A percentile compares a stretch with the other conserved stretches of the same genome.
Evolutionary conservation across 2,113 vertebrate species (phyloP).

Genomic region (Pogona vitticeps): DNA sequence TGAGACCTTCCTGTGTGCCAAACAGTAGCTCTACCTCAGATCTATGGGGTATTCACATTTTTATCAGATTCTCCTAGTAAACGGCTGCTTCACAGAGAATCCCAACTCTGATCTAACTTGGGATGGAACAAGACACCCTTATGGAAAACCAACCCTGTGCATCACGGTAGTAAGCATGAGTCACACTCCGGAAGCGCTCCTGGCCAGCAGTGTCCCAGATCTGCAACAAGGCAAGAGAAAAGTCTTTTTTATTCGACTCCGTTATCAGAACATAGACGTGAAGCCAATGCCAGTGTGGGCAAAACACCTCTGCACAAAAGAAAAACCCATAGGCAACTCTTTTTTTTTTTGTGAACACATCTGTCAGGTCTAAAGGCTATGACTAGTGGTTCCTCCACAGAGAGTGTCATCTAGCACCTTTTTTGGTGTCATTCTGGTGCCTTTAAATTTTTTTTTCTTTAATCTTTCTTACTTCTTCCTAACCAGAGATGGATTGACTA

Average conservation of each 20-base stretch:
- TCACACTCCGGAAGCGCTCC: slow-evolving; percentile 93
- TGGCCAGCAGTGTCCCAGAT: slow-evolving; percentile 97
- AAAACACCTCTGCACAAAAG: background rate
- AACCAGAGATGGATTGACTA: background rate
- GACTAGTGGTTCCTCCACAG: too few relatives aligned
- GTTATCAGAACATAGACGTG: background rate
- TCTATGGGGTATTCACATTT: background rate
- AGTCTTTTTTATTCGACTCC: background rate
- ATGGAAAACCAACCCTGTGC: slow-evolving; percentile 85
- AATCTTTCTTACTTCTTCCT: background rate
- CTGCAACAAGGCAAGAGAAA: slow-evolving; percentile 65
- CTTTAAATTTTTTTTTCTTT: background rate
- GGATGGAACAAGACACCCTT: background rate
- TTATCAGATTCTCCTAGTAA: background rate
- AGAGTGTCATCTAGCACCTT: background rate
- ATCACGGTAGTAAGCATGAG: slow-evolving; percentile 94
- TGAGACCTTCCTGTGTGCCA: background rate
- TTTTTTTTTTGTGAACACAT: background rate
- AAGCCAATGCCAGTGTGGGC: background rate
- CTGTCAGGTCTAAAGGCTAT: background rate
- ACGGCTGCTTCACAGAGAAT: background rate
- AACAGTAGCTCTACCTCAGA: background rate
- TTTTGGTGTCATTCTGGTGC: background rate
- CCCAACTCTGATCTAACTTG: rapidly evolving
- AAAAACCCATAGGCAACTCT: background rate